phyloP scores from a whole-genome alignment of 2,797 vertebrate species.

The Crocodylus rhombifer region DNA sequence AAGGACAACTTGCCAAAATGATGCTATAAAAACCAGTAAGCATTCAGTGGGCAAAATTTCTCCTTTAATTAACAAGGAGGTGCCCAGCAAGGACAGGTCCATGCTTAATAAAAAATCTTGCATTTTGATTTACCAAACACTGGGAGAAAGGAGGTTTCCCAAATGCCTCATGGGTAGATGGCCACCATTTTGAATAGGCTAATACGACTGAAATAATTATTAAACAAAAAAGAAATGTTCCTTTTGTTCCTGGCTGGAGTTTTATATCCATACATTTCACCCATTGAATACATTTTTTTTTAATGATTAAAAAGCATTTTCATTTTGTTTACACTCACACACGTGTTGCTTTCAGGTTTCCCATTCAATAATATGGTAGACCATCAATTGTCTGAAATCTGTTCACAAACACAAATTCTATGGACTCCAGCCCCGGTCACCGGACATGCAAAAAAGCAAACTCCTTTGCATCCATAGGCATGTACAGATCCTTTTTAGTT shows the following conservation, averaged over 20 bases:
- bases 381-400: background rate
- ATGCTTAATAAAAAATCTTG: conserved; percentile 26
- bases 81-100: background rate
- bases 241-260: background rate
- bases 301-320: background rate
- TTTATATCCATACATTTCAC: background rate
- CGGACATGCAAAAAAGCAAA: no score
- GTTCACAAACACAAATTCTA: background rate
- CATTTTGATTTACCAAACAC: conserved; percentile 1
- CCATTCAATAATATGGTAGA: background rate
- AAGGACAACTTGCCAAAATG: conserved; percentile 37
- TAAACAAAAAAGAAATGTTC: background rate
- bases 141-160: background rate
- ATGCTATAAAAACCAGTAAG: conserved; percentile 36
- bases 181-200: background rate
- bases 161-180: background rate
- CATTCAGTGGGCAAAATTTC: conserved; percentile 27
- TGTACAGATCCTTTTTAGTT: no score
- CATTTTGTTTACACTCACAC: background rate
- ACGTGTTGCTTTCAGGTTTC: background rate
- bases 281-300: background rate
- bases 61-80: conserved; percentile 4
- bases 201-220: background rate
- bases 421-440: no score
- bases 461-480: no score